Conservation (phyloP, 2,113 vertebrate genomes). For the Dicentrarchus labrax region DNA sequence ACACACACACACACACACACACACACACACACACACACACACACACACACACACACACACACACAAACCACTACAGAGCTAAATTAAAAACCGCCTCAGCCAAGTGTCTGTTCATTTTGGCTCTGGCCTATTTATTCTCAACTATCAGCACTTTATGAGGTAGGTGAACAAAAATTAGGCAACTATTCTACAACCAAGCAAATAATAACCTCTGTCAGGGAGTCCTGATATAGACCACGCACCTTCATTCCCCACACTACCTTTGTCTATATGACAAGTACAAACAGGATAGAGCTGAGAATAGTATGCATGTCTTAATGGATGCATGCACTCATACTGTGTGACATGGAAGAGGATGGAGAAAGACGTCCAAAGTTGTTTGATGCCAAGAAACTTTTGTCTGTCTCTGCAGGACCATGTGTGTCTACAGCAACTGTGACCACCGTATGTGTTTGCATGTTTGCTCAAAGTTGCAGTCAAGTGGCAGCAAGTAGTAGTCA, state of each 20-base stretch:
- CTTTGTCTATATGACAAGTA: not conserved
- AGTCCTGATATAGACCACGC: not conserved
- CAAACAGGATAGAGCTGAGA: not conserved
- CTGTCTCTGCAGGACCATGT: not conserved
- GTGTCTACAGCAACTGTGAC: not conserved
- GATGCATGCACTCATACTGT: no score
- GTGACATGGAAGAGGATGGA: not conserved
- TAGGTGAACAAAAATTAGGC: not conserved
- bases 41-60: not conserved
- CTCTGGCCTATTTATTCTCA: not conserved
- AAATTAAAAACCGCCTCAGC: slow-evolving; percentile 13
- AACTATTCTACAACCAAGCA: not conserved
- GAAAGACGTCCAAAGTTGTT: not conserved
- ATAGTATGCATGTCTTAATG: not conserved
- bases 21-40: not conserved
- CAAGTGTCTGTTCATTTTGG: slow-evolving; percentile 11
- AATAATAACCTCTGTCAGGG: not conserved
- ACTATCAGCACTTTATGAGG: slow-evolving; percentile 2
- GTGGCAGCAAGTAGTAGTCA: not conserved
- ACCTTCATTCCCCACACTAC: not conserved
- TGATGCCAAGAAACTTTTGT: not conserved
- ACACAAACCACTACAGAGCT: not conserved
- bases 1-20: not conserved
- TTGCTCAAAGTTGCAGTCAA: slow-evolving; percentile 8
- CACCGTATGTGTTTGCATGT: not conserved